These are phyloP conservation scores for Telmatherina bonti DNA, from an alignment of 2,797 vertebrate species.

Conservation along the genomic window DNA sequence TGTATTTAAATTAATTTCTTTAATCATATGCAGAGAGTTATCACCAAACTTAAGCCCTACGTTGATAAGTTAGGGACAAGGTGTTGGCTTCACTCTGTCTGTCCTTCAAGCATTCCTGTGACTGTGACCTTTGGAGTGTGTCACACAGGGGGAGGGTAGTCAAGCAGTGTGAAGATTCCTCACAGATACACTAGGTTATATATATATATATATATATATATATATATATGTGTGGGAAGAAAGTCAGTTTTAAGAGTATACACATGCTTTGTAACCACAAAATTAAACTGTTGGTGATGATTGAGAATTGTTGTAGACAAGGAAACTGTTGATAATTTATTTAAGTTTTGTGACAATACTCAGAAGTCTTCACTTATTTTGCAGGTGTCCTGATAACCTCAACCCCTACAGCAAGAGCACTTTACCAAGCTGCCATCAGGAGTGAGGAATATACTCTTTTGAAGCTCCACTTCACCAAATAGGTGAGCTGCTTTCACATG, in stretches of 20 bases:
- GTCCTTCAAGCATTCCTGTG: constrained; percentile 87
- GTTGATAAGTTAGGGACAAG: constrained; percentile 69
- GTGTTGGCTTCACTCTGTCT: constrained; percentile 76
- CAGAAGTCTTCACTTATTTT: constrained; percentile 55
- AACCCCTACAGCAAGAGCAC: constrained; percentile 57
- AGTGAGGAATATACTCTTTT: constrained; percentile 52
- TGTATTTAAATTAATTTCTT: constrained; percentile 18
- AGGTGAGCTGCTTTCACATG: constrained; percentile 72
- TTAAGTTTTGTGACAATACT: constrained; percentile 17
- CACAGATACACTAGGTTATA: constrained; percentile 62
- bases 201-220: constrained; percentile 52
- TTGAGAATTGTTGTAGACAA: not conserved
- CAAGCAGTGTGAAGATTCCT: constrained; percentile 68
- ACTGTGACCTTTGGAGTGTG: constrained; percentile 89
- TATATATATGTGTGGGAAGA: constrained; percentile 51
- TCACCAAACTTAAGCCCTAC: constrained; percentile 66
- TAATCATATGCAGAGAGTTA: constrained; percentile 70
- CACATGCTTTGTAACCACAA: not conserved
- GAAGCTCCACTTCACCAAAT: constrained; percentile 60
- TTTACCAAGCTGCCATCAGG: constrained; percentile 48
- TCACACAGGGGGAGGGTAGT: constrained; percentile 79
- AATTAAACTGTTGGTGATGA: not conserved
- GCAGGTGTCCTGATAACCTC: constrained; percentile 78
- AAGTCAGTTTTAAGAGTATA: constrained; percentile 11
- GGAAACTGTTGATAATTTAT: not conserved